Evolutionary conservation across 1,140 invertebrate species (phyloP).

Genomic region (Drosophila kohkoa): DNA sequence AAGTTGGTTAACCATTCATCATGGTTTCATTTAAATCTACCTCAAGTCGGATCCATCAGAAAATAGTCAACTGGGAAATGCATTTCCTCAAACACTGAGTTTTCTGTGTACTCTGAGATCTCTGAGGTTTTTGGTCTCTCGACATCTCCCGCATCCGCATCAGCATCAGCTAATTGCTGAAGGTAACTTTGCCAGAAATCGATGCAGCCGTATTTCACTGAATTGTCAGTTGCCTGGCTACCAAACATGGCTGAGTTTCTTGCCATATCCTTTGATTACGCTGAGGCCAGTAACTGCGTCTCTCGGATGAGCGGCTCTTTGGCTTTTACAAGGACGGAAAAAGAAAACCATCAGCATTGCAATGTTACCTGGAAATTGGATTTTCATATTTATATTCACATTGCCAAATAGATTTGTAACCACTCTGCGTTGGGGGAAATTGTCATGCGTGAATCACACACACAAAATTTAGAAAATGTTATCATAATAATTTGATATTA

Average conservation of each 20-base stretch:
- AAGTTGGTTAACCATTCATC: conserved; percentile 6
- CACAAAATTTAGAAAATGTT: not conserved
- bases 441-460: conserved; percentile 19
- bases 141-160: not conserved
- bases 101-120: not conserved
- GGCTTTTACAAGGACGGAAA: not conserved
- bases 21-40: not conserved
- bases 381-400: conserved; percentile 53
- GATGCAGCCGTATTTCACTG: not conserved
- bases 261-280: conserved; percentile 9
- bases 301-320: conserved; percentile 1
- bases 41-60: not conserved
- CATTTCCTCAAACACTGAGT: not conserved
- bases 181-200: not conserved
- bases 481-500: conserved; percentile 3
- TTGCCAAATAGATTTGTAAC: conserved; percentile 14
- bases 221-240: conserved; percentile 1
- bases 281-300: not conserved
- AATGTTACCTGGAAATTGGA: conserved; percentile 54
- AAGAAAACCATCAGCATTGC: conserved; percentile 9
- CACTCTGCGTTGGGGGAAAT: not conserved
- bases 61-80: not conserved
- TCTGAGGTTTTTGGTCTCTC: not conserved
- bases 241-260: not conserved
- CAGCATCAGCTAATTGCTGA: conserved; percentile 1